Evolutionary conservation across 2,797 vertebrate genomes (phyloP).

Genomic region (Thaleichthys pacificus): DNA sequence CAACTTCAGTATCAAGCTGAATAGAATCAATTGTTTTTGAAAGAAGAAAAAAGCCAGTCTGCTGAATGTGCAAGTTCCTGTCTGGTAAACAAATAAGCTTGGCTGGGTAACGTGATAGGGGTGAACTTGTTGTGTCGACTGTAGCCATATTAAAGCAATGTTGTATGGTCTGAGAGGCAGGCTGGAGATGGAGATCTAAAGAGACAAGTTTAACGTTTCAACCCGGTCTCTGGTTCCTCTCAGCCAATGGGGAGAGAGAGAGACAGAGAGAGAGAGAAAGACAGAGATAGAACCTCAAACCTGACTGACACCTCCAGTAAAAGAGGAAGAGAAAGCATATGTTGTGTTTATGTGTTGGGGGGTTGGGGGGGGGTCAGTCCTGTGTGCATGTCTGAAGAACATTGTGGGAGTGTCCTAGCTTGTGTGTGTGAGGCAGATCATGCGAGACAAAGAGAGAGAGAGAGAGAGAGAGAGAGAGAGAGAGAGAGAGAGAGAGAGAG

Average conservation of each 20-base stretch:
- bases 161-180: conserved; percentile 7
- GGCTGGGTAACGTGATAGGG: neutral
- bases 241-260: neutral
- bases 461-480: neutral
- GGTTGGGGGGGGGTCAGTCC: too few relatives aligned
- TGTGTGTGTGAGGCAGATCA: neutral
- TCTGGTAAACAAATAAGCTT: conserved; percentile 16
- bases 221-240: conserved; percentile 24
- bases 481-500: neutral
- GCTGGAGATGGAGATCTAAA: conserved; percentile 26
- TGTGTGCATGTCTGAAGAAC: neutral
- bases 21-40: neutral
- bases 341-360: too few relatives aligned
- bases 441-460: neutral
- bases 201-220: conserved; percentile 30
- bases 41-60: too few relatives aligned
- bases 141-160: neutral
- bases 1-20: neutral
- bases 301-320: conserved; percentile 20
- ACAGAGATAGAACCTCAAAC: neutral
- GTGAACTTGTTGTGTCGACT: neutral
- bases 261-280: too few relatives aligned
- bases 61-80: neutral
- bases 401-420: neutral
- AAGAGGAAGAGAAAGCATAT: too few relatives aligned